Evolutionary conservation across 2,888 invertebrate genomes (phyloP).

Genomic region (Ormyrus labotus): DNA sequence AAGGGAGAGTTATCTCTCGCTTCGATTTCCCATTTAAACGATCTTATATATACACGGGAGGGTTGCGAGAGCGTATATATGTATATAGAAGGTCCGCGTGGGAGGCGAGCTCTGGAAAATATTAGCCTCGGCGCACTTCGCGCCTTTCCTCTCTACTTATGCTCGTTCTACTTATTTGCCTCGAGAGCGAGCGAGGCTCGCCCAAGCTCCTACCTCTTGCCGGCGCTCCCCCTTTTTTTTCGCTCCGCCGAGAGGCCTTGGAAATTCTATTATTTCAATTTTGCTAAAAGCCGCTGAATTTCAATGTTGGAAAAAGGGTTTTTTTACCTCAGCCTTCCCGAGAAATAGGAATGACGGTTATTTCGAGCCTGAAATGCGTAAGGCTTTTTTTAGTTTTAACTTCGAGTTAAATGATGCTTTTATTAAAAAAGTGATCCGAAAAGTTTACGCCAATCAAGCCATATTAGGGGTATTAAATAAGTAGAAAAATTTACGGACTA

Average conservation of each 20-base stretch:
- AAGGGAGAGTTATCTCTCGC: slow-evolving; percentile 74
- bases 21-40: slow-evolving; percentile 76
- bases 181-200: not conserved
- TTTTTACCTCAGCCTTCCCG: no score
- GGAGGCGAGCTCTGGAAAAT: slow-evolving; percentile 62
- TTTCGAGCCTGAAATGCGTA: no score
- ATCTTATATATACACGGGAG: slow-evolving; percentile 67
- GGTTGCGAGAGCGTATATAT: slow-evolving; percentile 25
- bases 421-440: no score
- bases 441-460: no score
- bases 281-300: slow-evolving; percentile 47
- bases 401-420: no score
- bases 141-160: slow-evolving; percentile 50
- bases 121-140: slow-evolving; percentile 64
- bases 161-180: slow-evolving; percentile 45
- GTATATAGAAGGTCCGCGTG: not conserved
- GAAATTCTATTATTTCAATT: slow-evolving; percentile 51
- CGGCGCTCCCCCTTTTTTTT: no score
- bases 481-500: no score
- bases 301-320: not conserved
- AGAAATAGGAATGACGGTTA: no score
- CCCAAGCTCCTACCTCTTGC: no score
- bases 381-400: no score
- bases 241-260: not conserved
- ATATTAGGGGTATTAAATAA: no score